Evolutionary conservation across 30 jellyfish, hydroid and myxozoan genomes (phyloP).

Genomic region (Hydractinia echinata): DNA sequence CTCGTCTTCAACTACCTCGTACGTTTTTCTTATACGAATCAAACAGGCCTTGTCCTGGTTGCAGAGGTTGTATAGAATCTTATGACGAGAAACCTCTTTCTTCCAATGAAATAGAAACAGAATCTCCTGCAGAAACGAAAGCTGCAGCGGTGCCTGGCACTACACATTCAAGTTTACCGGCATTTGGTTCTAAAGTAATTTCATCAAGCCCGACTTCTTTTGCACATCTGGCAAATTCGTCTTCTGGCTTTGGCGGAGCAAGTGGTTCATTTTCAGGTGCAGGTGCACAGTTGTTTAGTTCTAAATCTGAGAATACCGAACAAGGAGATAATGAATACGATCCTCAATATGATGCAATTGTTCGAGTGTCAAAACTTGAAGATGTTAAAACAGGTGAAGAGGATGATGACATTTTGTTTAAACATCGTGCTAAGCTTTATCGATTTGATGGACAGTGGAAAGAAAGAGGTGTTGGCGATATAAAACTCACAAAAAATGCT

Average conservation of each 20-base stretch:
- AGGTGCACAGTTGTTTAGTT: conserved; percentile 34
- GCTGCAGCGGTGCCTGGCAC: background rate
- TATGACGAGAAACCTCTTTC: background rate
- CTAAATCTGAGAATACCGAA: conserved; percentile 14
- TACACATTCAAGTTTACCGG: background rate
- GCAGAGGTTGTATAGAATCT: conserved; percentile 21
- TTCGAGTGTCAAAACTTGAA: conserved; percentile 29
- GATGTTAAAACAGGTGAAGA: conserved; percentile 37
- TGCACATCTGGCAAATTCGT: conserved; percentile 25
- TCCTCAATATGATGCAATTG: conserved; percentile 42
- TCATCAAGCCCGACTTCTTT: conserved; percentile 4
- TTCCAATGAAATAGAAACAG: background rate
- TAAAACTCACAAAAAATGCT: conserved; percentile 27
- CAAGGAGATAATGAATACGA: conserved; percentile 30
- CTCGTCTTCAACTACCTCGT: conserved; percentile 67
- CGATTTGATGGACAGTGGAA: conserved; percentile 41
- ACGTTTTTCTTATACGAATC: conserved; percentile 45
- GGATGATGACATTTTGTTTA: conserved; percentile 39
- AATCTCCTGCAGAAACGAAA: background rate
- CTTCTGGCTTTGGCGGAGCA: conserved; percentile 24
- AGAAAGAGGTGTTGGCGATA: conserved; percentile 50
- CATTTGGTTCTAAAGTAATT: conserved; percentile 1
- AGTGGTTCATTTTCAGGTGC: conserved; percentile 38
- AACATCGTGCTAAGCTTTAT: conserved; percentile 38
- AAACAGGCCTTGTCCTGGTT: conserved; percentile 22